A percentile compares a stretch with the other conserved stretches of the same genome.
phyloP scores from a whole-genome alignment of 30 jellyfish, hydroid and myxozoan genomes.

The Pseudorhiza aurosa region DNA sequence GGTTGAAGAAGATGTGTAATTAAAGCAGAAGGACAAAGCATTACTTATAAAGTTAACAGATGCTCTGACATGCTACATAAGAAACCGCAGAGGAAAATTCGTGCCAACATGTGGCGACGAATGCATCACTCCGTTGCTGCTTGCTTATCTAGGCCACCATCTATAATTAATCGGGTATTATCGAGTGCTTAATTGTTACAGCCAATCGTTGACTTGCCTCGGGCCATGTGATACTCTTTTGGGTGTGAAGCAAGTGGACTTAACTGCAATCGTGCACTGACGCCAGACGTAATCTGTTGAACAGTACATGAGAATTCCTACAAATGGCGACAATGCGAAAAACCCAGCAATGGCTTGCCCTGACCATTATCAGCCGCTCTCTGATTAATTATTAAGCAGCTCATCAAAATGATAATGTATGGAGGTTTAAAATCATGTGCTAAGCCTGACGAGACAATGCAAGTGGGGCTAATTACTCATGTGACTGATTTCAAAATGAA shows the following conservation, averaged over 20 bases:
- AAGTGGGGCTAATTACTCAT: constrained; percentile 8
- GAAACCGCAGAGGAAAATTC: constrained; percentile 40
- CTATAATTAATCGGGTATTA: constrained; percentile 22
- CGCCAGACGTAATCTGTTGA: constrained; percentile 47
- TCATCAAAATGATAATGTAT: constrained; percentile 55
- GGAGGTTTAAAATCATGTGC: constrained; percentile 28
- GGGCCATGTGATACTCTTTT: constrained; percentile 11
- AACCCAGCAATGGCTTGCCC: constrained; percentile 45
- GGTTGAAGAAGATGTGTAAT: no score
- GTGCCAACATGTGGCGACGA: constrained; percentile 53
- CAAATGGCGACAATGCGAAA: constrained; percentile 40
- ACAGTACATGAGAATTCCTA: constrained; percentile 41
- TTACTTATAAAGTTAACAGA: constrained; percentile 33
- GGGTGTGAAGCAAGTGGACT: constrained; percentile 37
- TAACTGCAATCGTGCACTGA: constrained; percentile 17
- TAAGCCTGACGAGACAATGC: constrained; percentile 20
- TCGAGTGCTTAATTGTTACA: background rate
- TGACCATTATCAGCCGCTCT: constrained; percentile 52
- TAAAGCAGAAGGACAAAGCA: constrained; percentile 20
- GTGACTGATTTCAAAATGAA: no score
- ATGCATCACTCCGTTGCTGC: constrained; percentile 23
- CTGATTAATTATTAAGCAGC: constrained; percentile 23
- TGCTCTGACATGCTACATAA: constrained; percentile 52
- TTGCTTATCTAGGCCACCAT: constrained; percentile 24
- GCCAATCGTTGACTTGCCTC: constrained; percentile 8